Conservation (phyloP, 2,797 vertebrate genomes). For the Microchirus variegatus region DNA sequence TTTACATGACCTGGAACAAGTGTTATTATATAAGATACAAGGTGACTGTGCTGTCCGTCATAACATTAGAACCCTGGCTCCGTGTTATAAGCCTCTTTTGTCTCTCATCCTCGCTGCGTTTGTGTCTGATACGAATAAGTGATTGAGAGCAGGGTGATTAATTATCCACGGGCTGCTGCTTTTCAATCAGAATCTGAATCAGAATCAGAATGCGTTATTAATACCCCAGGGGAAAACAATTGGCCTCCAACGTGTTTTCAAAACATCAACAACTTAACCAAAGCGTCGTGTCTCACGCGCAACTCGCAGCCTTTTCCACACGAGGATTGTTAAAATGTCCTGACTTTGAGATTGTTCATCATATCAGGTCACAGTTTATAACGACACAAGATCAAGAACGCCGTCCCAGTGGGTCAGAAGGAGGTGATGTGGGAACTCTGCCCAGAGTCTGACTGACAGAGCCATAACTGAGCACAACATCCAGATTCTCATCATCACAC, state of each 20-base stretch:
- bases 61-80: constrained; percentile 10
- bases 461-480: constrained; percentile 54
- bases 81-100: neutral
- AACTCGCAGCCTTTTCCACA: constrained; percentile 3
- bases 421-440: constrained; percentile 58
- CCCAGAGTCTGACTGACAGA: constrained; percentile 63
- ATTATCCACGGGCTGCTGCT: too few relatives aligned
- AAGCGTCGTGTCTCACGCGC: neutral
- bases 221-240: too few relatives aligned
- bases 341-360: too few relatives aligned
- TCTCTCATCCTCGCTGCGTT: constrained; percentile 22
- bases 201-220: too few relatives aligned
- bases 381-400: constrained; percentile 17
- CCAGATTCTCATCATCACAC: constrained; percentile 52
- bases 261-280: constrained; percentile 25
- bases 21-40: constrained; percentile 29
- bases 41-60: constrained; percentile 31
- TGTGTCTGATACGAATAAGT: constrained; percentile 24
- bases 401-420: constrained; percentile 52
- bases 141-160: too few relatives aligned
- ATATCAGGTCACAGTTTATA: constrained; percentile 33
- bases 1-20: constrained; percentile 22
- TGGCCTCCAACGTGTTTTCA: neutral
- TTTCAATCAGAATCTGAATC: too few relatives aligned
- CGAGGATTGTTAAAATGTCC: neutral